Percentiles rank a stretch among this genome's conserved stretches.
Evolutionary conservation across 2,113 vertebrate genomes (phyloP).

Genomic region (Misgurnus anguillicaudatus): DNA sequence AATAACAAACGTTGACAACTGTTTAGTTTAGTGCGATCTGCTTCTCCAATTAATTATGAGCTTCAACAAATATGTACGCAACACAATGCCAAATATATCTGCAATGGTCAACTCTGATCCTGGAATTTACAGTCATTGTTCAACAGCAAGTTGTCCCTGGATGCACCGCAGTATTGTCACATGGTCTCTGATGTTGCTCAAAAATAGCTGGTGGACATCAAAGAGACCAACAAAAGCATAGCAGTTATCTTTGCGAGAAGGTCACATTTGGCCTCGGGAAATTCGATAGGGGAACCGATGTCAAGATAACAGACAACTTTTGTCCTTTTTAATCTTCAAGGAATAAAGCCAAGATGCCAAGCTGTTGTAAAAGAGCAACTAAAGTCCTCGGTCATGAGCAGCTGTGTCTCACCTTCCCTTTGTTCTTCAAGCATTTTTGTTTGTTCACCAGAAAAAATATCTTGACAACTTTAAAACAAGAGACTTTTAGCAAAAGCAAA

Average conservation of each 20-base stretch:
- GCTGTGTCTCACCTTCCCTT: not conserved
- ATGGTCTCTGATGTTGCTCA: conserved; percentile 60
- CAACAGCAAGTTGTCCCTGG: conserved; percentile 15
- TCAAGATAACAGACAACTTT: not conserved
- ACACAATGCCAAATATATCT: not conserved
- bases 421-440: not conserved
- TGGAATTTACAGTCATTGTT: not conserved
- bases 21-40: not conserved
- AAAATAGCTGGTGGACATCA: conserved; percentile 24
- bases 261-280: conserved; percentile 5
- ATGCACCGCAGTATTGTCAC: conserved; percentile 61
- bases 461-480: too few species aligned
- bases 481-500: not conserved
- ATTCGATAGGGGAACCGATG: not conserved
- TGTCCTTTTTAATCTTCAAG: not conserved
- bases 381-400: not conserved
- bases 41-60: not conserved
- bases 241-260: conserved; percentile 11
- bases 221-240: not conserved
- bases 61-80: not conserved
- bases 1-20: not conserved
- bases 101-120: not conserved
- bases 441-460: too few species aligned
- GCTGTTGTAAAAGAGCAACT: not conserved
- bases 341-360: not conserved